phyloP scores from a whole-genome alignment of 2,888 invertebrate species.

The Podotricha telesiphe region DNA sequence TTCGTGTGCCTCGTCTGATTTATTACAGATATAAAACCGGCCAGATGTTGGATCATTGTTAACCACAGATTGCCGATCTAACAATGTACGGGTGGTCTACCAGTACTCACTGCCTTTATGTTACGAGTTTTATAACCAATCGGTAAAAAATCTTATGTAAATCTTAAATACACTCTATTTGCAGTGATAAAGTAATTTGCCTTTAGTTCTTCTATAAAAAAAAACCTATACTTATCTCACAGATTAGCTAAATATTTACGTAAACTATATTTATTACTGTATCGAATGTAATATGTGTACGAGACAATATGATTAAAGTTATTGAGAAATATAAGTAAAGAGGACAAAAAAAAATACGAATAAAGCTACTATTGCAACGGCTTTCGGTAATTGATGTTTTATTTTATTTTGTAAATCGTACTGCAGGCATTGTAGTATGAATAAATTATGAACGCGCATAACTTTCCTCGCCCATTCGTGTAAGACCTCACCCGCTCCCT shows the following conservation, averaged over 20 bases:
- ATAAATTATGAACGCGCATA: slow-evolving; percentile 76
- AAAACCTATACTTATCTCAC: neutral
- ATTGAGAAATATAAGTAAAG: neutral
- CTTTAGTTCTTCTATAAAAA: neutral
- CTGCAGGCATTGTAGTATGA: slow-evolving; percentile 71
- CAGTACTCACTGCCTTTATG: slow-evolving; percentile 44
- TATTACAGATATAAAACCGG: slow-evolving; percentile 71
- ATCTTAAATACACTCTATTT: slow-evolving; percentile 9
- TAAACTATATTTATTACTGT: neutral
- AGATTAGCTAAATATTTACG: neutral
- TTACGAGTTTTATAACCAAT: slow-evolving; percentile 54
- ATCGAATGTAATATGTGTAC: neutral
- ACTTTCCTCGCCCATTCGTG: slow-evolving; percentile 58
- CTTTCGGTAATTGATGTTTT: slow-evolving; percentile 31
- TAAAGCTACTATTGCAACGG: neutral
- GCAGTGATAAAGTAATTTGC: neutral
- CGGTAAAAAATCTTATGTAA: slow-evolving; percentile 13
- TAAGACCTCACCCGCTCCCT: slow-evolving; percentile 56
- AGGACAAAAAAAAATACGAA: neutral
- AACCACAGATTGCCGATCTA: slow-evolving; percentile 58
- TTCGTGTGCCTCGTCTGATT: slow-evolving; percentile 68
- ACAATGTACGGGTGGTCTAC: slow-evolving; percentile 65
- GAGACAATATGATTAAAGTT: neutral
- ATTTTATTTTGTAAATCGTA: slow-evolving; percentile 47
- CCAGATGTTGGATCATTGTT: slow-evolving; percentile 66